Percentiles rank a stretch among this genome's conserved stretches.
Conservation (phyloP, 2,888 invertebrate species). For the Hipparchia semele region DNA sequence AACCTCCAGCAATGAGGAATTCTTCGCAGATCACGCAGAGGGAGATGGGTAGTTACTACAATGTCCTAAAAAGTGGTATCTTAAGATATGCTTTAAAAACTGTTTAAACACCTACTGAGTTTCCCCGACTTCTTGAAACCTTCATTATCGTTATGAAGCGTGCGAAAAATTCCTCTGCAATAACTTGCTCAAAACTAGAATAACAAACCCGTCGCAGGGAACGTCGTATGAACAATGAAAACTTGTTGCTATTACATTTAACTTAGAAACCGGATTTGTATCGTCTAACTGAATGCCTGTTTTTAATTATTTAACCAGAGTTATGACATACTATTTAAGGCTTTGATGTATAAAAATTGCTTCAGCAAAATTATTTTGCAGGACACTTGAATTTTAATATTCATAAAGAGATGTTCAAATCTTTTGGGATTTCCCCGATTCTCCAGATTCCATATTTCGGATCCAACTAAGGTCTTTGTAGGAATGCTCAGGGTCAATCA, state of each 20-base stretch:
- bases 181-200: constrained; percentile 23
- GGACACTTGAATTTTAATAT: not conserved
- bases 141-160: constrained; percentile 23
- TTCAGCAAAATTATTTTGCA: not conserved
- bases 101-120: not conserved
- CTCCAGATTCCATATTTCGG: no score
- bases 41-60: no score
- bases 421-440: no score
- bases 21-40: no score
- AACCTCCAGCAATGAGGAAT: no score
- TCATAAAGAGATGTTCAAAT: no score
- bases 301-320: constrained; percentile 19
- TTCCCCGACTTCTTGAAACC: constrained; percentile 32
- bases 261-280: constrained; percentile 32
- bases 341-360: not conserved
- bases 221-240: constrained; percentile 34
- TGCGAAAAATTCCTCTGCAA: constrained; percentile 33
- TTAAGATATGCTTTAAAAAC: no score
- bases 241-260: constrained; percentile 36
- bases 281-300: constrained; percentile 14
- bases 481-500: no score
- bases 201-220: constrained; percentile 34
- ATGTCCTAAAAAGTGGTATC: no score
- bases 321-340: not conserved
- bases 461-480: no score